phyloP scores from a whole-genome alignment of 2,888 invertebrate genomes.

The Microplitis manilae region DNA sequence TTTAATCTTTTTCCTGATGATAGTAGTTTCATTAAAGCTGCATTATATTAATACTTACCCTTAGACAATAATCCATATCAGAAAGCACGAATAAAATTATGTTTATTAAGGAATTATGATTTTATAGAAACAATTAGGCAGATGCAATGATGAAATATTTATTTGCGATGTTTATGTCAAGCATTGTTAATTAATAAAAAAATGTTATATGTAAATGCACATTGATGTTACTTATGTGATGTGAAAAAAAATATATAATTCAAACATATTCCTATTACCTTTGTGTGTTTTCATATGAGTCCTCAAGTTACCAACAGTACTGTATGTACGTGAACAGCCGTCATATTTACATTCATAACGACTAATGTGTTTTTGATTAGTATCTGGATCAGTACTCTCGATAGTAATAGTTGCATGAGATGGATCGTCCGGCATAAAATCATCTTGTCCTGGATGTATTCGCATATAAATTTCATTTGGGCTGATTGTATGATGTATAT shows the following conservation, averaged over 20 bases:
- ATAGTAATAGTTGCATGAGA: constrained; percentile 80
- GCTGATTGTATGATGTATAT: constrained; percentile 79
- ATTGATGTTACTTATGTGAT: not conserved
- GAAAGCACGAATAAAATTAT: not conserved
- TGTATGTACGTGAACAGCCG: constrained; percentile 90
- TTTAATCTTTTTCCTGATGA: too few species aligned
- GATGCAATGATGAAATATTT: not conserved
- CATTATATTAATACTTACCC: not conserved
- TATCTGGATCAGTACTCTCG: constrained; percentile 77
- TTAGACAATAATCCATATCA: not conserved
- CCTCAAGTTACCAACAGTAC: constrained; percentile 93
- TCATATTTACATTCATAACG: constrained; percentile 91
- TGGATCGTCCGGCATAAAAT: constrained; percentile 78
- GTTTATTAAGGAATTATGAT: not conserved
- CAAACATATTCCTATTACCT: constrained; percentile 75
- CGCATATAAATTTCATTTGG: constrained; percentile 82
- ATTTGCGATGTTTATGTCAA: not conserved
- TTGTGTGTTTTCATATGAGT: constrained; percentile 97
- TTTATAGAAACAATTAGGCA: not conserved
- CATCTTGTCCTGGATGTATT: constrained; percentile 78
- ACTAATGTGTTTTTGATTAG: constrained; percentile 76
- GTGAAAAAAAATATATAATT: too few species aligned
- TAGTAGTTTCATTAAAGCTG: not conserved
- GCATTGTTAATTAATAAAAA: not conserved
- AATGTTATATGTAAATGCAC: constrained; percentile 5